phyloP scores from a whole-genome alignment of 2,113 vertebrate species.

The Oostethus manadensis region DNA sequence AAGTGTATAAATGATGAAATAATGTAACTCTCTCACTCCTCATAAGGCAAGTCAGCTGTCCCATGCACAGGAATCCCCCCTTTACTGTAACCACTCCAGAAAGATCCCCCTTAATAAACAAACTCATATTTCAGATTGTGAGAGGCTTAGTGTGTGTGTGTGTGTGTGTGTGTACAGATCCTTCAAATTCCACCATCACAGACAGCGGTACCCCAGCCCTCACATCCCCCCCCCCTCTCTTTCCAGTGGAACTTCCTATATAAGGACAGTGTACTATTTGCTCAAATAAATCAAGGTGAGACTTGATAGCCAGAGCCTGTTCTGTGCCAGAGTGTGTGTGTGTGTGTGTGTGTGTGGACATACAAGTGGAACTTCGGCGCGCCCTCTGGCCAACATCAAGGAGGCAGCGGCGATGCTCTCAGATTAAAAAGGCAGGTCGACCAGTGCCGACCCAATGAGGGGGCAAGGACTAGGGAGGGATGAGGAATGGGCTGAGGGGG shows the following conservation, averaged over 20 bases:
- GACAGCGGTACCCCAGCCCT: constrained; percentile 17
- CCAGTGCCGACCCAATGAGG: constrained; percentile 10
- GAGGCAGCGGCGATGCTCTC: constrained; percentile 6
- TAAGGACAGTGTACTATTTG: constrained; percentile 72
- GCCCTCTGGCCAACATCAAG: constrained; percentile 46
- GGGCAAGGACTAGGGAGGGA: constrained; percentile 33
- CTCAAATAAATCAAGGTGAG: constrained; percentile 63
- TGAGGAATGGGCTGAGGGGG: constrained; percentile 28
- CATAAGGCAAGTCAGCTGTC: constrained; percentile 55
- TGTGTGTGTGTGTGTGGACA: constrained; percentile 10
- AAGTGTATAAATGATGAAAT: constrained; percentile 30
- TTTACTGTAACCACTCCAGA: constrained; percentile 31
- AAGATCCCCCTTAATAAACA: constrained; percentile 16
- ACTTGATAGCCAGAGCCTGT: constrained; percentile 39
- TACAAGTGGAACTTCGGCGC: constrained; percentile 24
- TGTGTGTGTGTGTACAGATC: constrained; percentile 6
- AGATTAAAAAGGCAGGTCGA: constrained; percentile 10
- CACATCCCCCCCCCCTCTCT: constrained; percentile 34
- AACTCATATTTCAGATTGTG: constrained; percentile 20
- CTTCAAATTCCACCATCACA: constrained; percentile 38
- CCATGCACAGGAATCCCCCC: constrained; percentile 54
- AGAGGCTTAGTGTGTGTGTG: constrained; percentile 6
- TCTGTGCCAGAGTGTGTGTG: constrained; percentile 30
- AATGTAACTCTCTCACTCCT: constrained; percentile 45
- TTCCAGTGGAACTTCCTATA: constrained; percentile 74